Percentiles rank a stretch among this genome's conserved stretches.
These are phyloP conservation scores for Illadopsis cleaveri DNA, from an alignment of 2,113 vertebrate species.

Conservation along the genomic window DNA sequence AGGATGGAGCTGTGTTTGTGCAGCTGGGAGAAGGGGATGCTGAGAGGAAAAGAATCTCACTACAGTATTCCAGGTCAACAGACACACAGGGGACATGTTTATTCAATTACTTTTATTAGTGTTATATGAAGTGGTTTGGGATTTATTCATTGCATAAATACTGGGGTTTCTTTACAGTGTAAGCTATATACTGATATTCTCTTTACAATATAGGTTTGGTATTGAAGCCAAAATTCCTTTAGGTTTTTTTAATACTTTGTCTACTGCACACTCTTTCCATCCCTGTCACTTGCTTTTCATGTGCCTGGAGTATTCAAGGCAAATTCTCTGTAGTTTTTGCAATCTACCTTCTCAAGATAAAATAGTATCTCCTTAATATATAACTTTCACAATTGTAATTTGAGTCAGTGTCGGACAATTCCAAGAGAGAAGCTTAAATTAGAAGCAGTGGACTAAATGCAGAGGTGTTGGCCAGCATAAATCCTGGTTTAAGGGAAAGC, in stretches of 20 bases:
- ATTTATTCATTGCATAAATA: background rate
- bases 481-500: background rate
- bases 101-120: background rate
- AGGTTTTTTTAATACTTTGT: background rate
- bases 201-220: background rate
- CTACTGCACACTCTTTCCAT: background rate
- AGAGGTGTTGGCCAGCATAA: background rate
- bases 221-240: rapidly evolving
- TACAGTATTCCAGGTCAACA: background rate
- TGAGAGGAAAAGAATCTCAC: background rate
- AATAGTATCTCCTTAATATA: background rate
- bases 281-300: background rate
- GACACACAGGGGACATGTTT: background rate
- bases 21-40: background rate
- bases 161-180: background rate
- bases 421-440: background rate
- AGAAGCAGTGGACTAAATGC: background rate
- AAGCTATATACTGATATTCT: background rate
- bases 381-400: background rate
- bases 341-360: background rate
- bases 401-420: background rate
- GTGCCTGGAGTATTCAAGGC: background rate
- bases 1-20: background rate
- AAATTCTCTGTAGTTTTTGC: background rate
- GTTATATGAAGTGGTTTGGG: background rate